Percentiles rank a stretch among this genome's conserved stretches.
phyloP scores from a whole-genome alignment of 1,140 invertebrate genomes.

The Meloidogyne exigua region DNA sequence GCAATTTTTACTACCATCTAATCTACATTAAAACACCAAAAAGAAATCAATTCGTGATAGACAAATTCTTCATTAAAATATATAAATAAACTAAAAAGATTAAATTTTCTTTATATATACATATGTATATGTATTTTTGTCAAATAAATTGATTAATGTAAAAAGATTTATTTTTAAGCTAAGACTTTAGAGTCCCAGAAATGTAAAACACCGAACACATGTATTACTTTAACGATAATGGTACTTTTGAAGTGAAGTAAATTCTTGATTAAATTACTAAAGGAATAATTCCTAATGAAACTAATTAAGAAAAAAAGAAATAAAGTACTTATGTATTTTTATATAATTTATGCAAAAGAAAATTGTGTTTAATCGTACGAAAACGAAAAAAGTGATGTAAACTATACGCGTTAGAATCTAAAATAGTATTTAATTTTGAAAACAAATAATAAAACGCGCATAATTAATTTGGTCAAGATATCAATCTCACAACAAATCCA shows the following conservation, averaged over 20 bases:
- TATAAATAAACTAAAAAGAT: background rate
- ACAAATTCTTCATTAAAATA: background rate
- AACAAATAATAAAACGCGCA: background rate
- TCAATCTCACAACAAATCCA: background rate
- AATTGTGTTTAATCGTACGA: background rate
- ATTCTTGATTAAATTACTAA: no score
- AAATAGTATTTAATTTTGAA: background rate
- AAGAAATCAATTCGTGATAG: conserved; percentile 1
- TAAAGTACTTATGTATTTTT: background rate
- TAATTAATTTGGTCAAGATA: background rate
- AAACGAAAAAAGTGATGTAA: background rate
- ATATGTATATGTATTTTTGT: conserved; percentile 1
- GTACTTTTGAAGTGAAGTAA: no score
- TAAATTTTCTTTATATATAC: background rate
- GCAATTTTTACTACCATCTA: background rate
- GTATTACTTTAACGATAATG: no score
- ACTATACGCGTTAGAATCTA: background rate
- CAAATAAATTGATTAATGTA: background rate
- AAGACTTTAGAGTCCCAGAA: no score
- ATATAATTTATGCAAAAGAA: background rate
- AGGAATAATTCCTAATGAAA: no score
- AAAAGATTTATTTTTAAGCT: background rate
- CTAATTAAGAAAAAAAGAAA: background rate
- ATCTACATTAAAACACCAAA: background rate
- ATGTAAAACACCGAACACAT: no score